Evolutionary conservation across 1,140 invertebrate species (phyloP).

Genomic region (Trachymyrmex septentrionalis): DNA sequence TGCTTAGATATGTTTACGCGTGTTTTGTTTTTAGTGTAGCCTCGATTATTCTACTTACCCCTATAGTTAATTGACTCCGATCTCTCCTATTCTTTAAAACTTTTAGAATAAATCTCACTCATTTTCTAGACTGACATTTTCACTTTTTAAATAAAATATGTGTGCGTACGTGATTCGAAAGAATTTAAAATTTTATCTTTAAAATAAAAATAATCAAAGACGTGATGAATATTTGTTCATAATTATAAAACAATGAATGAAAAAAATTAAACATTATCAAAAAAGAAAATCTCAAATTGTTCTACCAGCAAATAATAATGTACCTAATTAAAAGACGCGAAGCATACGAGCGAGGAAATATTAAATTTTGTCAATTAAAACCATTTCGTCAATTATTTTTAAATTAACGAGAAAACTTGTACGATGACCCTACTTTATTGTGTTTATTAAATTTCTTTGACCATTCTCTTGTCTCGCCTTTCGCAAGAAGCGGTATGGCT

Average conservation of each 20-base stretch:
- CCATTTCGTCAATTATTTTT: conserved; percentile 68
- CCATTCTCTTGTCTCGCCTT: conserved; percentile 32
- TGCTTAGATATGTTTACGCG: too few relatives aligned
- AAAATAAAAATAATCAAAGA: not conserved
- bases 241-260: not conserved
- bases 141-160: too few relatives aligned
- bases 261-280: not conserved
- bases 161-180: too few relatives aligned
- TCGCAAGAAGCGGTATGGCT: conserved; percentile 24
- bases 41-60: too few relatives aligned
- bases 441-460: conserved; percentile 78
- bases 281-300: not conserved
- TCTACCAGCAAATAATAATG: not conserved
- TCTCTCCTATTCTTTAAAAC: too few relatives aligned
- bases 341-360: conserved; percentile 22
- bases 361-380: conserved; percentile 53
- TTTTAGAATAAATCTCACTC: too few relatives aligned
- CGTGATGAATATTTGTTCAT: not conserved
- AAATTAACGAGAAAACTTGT: conserved; percentile 69
- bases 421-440: conserved; percentile 56
- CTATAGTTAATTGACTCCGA: too few relatives aligned
- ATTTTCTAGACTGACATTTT: too few relatives aligned
- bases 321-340: conserved; percentile 11
- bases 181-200: too few relatives aligned
- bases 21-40: too few relatives aligned